Conservation (phyloP, 1,140 invertebrate genomes). For the Mylabris phalerata region DNA sequence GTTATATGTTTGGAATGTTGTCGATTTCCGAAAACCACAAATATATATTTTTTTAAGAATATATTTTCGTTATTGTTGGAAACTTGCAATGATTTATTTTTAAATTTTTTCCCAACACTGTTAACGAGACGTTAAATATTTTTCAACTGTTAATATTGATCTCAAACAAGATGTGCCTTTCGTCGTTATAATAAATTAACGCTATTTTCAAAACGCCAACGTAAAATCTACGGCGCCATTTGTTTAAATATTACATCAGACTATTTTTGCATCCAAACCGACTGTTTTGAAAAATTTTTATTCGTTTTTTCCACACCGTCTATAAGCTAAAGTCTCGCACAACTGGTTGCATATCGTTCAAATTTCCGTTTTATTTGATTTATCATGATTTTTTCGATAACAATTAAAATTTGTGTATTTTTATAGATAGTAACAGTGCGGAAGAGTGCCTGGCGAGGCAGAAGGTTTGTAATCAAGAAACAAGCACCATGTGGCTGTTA, state of each 20-base stretch:
- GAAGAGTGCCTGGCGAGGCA: conserved; percentile 32
- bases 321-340: too few species aligned
- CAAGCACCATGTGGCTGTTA: conserved; percentile 34
- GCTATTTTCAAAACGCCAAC: too few species aligned
- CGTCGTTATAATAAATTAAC: too few species aligned
- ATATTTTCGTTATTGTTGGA: background rate
- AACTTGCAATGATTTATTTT: background rate
- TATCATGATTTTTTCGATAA: background rate
- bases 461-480: conserved; percentile 22
- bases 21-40: conserved; percentile 19
- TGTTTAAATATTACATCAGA: too few species aligned
- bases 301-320: too few species aligned
- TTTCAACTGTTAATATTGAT: background rate
- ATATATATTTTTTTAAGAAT: background rate
- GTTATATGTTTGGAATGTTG: conserved; percentile 25
- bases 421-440: conserved; percentile 28
- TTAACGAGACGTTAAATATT: background rate
- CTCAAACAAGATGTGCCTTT: too few species aligned
- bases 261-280: too few species aligned
- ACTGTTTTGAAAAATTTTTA: too few species aligned
- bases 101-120: background rate
- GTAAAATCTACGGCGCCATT: too few species aligned
- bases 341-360: too few species aligned
- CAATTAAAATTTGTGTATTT: conserved; percentile 5
- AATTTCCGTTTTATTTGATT: background rate